Evolutionary conservation across 2,797 vertebrate genomes (phyloP).

Genomic region (Macropodus opercularis): DNA sequence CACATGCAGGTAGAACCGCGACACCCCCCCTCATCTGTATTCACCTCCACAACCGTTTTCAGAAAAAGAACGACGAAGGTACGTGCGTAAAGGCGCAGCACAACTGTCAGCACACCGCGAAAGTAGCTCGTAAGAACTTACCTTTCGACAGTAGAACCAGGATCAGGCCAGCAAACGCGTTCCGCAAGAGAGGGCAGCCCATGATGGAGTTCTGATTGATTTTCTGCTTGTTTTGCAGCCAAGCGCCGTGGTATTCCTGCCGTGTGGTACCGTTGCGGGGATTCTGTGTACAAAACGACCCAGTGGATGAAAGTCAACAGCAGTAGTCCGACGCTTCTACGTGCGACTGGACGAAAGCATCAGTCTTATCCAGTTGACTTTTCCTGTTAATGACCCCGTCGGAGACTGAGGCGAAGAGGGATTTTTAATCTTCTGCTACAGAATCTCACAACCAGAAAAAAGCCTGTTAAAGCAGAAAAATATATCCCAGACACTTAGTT

Average conservation of each 20-base stretch:
- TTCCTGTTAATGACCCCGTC: constrained; percentile 53
- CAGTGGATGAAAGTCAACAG: constrained; percentile 49
- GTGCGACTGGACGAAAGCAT: constrained; percentile 60
- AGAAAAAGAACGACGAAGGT: constrained; percentile 62
- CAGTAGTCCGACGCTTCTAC: constrained; percentile 71
- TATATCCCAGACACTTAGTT: constrained; percentile 68
- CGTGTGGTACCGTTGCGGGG: constrained; percentile 32
- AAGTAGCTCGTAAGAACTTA: constrained; percentile 74
- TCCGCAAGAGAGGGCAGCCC: constrained; percentile 79
- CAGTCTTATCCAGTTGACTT: constrained; percentile 64
- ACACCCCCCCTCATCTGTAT: constrained; percentile 77
- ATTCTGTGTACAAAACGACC: constrained; percentile 31
- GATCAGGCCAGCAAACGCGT: constrained; percentile 75
- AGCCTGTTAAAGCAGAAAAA: constrained; percentile 45
- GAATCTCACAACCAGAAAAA: constrained; percentile 57
- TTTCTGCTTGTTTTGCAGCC: constrained; percentile 55
- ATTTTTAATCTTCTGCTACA: constrained; percentile 49
- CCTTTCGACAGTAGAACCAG: constrained; percentile 79
- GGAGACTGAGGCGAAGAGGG: constrained; percentile 29
- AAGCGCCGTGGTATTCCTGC: constrained; percentile 70
- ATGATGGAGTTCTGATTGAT: constrained; percentile 78
- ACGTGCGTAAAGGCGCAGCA: constrained; percentile 41
- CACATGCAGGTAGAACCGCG: constrained; percentile 70
- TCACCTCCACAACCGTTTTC: constrained; percentile 71
- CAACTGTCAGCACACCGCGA: constrained; percentile 34